phyloP scores from a whole-genome alignment of 2,888 invertebrate genomes.

The Linnaemya vulpina region DNA sequence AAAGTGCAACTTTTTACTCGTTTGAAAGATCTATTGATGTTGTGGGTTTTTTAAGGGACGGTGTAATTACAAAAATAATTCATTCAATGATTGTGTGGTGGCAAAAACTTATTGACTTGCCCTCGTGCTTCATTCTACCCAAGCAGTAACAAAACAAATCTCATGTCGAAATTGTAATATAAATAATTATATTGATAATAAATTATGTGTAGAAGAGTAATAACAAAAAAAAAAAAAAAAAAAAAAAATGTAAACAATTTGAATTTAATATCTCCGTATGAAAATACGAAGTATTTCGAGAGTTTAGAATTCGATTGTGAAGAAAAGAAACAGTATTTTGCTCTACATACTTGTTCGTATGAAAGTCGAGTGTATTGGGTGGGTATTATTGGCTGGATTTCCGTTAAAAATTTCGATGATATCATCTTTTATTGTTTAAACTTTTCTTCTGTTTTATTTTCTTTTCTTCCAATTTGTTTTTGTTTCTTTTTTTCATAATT shows the following conservation, averaged over 20 bases:
- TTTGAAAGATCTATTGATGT: too few species aligned
- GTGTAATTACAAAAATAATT: too few species aligned
- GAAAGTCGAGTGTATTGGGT: conserved; percentile 9
- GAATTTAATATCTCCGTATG: conserved; percentile 34
- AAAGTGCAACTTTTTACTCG: too few species aligned
- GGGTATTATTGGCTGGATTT: conserved; percentile 57
- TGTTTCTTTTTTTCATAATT: conserved; percentile 42
- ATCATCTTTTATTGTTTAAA: conserved; percentile 66
- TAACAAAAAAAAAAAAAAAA: too few species aligned
- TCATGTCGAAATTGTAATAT: conserved; percentile 39
- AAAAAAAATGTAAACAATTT: conserved; percentile 34
- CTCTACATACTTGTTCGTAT: conserved; percentile 8
- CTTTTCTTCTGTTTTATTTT: conserved; percentile 46
- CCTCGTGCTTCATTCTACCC: conserved; percentile 3
- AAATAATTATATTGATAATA: conserved; percentile 41
- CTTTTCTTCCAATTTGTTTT: conserved; percentile 38
- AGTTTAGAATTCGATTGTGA: conserved; percentile 27
- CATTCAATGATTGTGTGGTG: too few species aligned
- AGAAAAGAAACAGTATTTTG: conserved; percentile 32
- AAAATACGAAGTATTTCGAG: background rate
- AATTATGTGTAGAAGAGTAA: conserved; percentile 13
- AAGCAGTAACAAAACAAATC: conserved; percentile 32
- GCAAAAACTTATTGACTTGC: background rate
- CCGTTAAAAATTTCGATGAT: conserved; percentile 69
- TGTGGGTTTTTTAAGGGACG: too few species aligned